Evolutionary conservation across 2,113 vertebrate genomes (phyloP), one percentile per base, ranked within the genome.

Genomic region (Ameiurus melas): DNA sequence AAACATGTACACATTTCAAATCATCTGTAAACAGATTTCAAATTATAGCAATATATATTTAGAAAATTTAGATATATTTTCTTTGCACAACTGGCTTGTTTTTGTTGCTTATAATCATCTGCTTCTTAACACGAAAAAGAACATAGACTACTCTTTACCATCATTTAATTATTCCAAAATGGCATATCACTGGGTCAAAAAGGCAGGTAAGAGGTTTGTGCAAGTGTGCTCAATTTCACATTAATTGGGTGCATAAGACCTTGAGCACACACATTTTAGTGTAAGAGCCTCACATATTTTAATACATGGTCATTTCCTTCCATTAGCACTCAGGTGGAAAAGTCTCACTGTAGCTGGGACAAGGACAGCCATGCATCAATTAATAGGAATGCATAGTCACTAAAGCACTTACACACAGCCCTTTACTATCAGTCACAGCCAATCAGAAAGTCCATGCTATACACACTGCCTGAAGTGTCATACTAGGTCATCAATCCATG

Each of bases 341-440:
- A 66, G 64, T 66, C 62, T 66, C 27, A 68, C 64, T 68, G 27
- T 64, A 27, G 22, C 25, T 30, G 25, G 30, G 14, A 39, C 17
- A 80, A 62, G 79, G 89, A 89, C 60, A 89, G 71, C 64, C 71
- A 78, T 47, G 75, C 53, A 84, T 86, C 64, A 90, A 89, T 90
- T 86, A 91, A 88, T 77, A 79, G 47, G 47, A 62, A 78, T 27
- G 14, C 30, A 85, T 47, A 87, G 33, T n/a, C 33, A 58, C 51
- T 17, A 60, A 83, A 47, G 13, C 66, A 71, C 33, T 36, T 20
- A 79, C 84, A 85, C 51, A 57, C n/a, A 75, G 5, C 9, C 17
- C 12, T 78, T 78, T 86, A 51, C n/a, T 86, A 64, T 64, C 7
- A 86, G 36, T 64, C 58, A 71, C 27, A 77, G 8, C n/a, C 39